Evolutionary conservation across 2,888 invertebrate species (phyloP).

Genomic region (Adelphocoris suturalis): DNA sequence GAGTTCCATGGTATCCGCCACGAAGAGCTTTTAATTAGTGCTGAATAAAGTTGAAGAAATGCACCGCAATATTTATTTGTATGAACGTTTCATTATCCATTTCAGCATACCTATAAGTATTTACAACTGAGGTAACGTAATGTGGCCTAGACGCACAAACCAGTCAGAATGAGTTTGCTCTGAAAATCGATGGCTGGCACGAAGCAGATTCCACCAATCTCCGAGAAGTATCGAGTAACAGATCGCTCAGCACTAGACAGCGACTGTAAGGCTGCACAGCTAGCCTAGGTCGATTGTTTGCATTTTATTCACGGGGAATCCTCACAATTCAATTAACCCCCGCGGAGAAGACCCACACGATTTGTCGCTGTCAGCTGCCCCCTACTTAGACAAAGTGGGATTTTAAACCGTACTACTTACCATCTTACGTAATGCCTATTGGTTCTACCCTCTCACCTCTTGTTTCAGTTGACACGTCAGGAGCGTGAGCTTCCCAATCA

Average conservation of each 20-base stretch:
- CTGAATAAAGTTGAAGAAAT: no score
- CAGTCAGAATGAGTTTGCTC: no score
- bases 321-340: conserved; percentile 68
- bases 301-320: conserved; percentile 66
- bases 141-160: no score
- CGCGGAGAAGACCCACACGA: conserved; percentile 66
- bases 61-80: no score
- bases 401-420: conserved; percentile 57
- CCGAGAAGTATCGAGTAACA: conserved; percentile 28
- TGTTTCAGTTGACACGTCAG: conserved; percentile 21
- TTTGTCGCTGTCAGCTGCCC: conserved; percentile 71
- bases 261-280: conserved; percentile 51
- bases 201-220: conserved; percentile 15
- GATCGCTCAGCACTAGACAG: conserved; percentile 42
- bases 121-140: no score
- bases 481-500: not conserved
- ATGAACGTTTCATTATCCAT: no score
- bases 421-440: conserved; percentile 69
- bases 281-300: conserved; percentile 68
- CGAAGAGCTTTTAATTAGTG: no score
- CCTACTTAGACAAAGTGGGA: conserved; percentile 69
- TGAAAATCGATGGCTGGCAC: no score
- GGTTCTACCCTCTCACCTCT: conserved; percentile 67
- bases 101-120: no score
- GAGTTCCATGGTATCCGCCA: no score